phyloP scores from a whole-genome alignment of 2,888 invertebrate genomes.

The Cosmorhoe ocellata region DNA sequence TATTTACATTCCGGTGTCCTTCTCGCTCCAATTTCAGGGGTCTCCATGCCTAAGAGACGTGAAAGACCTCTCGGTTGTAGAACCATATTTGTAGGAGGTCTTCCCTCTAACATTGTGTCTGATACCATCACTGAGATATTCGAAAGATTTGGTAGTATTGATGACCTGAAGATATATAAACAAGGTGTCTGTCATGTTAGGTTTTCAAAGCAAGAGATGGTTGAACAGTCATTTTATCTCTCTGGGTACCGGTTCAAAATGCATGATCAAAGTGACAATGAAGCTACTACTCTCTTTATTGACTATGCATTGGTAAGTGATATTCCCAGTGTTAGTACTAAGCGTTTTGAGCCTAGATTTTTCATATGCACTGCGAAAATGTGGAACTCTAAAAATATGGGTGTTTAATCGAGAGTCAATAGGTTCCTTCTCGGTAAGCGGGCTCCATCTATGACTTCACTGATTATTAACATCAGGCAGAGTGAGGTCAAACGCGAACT shows the following conservation, averaged over 20 bases:
- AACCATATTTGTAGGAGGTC: slow-evolving; percentile 95
- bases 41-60: slow-evolving; percentile 42
- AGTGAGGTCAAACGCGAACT: too few species aligned
- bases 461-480: too few species aligned
- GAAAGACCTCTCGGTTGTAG: slow-evolving; percentile 85
- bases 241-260: slow-evolving; percentile 90
- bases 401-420: too few species aligned
- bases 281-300: slow-evolving; percentile 90
- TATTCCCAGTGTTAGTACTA: too few species aligned
- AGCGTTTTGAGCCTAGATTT: too few species aligned
- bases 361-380: too few species aligned
- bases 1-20: slow-evolving; percentile 88
- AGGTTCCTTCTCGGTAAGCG: too few species aligned
- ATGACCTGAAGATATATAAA: slow-evolving; percentile 87
- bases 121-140: slow-evolving; percentile 93
- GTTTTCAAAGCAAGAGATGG: slow-evolving; percentile 89
- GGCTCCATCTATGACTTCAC: too few species aligned
- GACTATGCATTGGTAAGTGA: slow-evolving; percentile 88
- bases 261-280: slow-evolving; percentile 87
- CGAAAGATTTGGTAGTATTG: slow-evolving; percentile 84
- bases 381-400: too few species aligned
- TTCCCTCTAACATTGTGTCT: slow-evolving; percentile 92
- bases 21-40: slow-evolving; percentile 92
- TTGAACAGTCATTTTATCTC: slow-evolving; percentile 92
- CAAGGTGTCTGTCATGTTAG: slow-evolving; percentile 96